Conservation (phyloP, 2,888 invertebrate species). For the Apotomis betuletana region DNA sequence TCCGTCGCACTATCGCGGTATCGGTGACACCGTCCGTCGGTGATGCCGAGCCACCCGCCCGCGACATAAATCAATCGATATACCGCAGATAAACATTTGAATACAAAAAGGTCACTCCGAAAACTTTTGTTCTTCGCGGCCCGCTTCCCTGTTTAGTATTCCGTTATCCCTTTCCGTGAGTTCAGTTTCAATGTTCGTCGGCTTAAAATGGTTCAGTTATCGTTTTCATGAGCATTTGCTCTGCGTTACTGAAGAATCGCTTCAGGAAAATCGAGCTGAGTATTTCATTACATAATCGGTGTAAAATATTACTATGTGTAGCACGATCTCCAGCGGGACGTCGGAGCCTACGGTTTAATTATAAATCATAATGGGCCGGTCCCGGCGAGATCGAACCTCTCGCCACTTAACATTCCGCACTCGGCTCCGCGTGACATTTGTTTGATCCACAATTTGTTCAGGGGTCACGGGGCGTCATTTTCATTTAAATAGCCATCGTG, state of each 20-base stretch:
- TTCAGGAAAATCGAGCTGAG: too few relatives aligned
- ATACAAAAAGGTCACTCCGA: not conserved
- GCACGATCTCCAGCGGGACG: not conserved
- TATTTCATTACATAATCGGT: not conserved
- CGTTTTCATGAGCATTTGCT: too few relatives aligned
- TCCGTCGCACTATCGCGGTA: not conserved
- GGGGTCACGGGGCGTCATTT: conserved; percentile 56
- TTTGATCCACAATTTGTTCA: conserved; percentile 66
- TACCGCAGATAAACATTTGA: not conserved
- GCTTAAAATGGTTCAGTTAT: not conserved
- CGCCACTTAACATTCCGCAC: conserved; percentile 23
- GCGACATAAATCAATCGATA: not conserved
- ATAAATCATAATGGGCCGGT: conserved; percentile 9
- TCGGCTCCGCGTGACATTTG: conserved; percentile 52
- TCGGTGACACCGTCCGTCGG: too few relatives aligned
- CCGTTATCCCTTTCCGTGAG: not conserved
- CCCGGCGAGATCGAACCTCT: conserved; percentile 3
- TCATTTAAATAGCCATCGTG: conserved; percentile 58
- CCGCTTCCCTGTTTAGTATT: not conserved
- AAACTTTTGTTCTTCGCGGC: not conserved
- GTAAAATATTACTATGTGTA: conserved; percentile 7
- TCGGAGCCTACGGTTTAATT: conserved; percentile 20
- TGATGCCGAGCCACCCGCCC: too few relatives aligned
- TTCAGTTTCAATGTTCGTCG: not conserved
- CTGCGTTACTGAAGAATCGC: too few relatives aligned